Base-by-base conservation (phyloP, 2,113 vertebrate species). In the Carassius carassius region DNA sequence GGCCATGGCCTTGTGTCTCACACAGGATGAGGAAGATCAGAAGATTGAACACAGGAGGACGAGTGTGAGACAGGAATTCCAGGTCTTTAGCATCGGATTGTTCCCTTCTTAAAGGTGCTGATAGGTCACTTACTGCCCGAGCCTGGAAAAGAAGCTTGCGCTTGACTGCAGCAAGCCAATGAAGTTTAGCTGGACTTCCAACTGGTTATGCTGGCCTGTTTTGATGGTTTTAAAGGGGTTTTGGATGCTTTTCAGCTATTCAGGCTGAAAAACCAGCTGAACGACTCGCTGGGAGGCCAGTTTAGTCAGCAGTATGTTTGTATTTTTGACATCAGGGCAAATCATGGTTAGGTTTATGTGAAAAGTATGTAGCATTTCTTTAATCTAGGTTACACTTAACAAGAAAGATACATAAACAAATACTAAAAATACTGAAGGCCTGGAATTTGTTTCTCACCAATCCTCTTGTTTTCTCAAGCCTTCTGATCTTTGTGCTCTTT, bases 21-120 rank as follows among this genome's bases (percentile, higher is more conserved):
- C 49, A 72, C 67, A 72, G 81, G 81, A 82, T 82, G 49, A 56
- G 29, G 67, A 72, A 58, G 67, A 82, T 82, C 41, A n/a, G 29
- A 56, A 70, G 25, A 82, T 49, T 72, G 67, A 82, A 82, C 58
- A 82, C 81, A 82, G 9, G 47, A 72, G 81, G 63, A 72, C 1
- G 65, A 65, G 14, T 67, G 29, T 69, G 65, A 70, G 67, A 70
- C 35, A 70, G 67, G 67, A 70, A 70, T 82, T 82, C 65, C 63
- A 56, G 63, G 51, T 82, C 49, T 72, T 82, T 82, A 72, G 67
- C 67, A 58, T 23, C 8, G 12, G n/a, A 58, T 67, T 82, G 51
- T 41, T 17, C 49, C 2, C 17, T 73, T 41, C 65, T 54, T 41
- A 72, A 58, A 4, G 19, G 67, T 56, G 49, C 49, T 82, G 65